Conservation (phyloP, 2,113 vertebrate species). For the Xenopus laevis region DNA sequence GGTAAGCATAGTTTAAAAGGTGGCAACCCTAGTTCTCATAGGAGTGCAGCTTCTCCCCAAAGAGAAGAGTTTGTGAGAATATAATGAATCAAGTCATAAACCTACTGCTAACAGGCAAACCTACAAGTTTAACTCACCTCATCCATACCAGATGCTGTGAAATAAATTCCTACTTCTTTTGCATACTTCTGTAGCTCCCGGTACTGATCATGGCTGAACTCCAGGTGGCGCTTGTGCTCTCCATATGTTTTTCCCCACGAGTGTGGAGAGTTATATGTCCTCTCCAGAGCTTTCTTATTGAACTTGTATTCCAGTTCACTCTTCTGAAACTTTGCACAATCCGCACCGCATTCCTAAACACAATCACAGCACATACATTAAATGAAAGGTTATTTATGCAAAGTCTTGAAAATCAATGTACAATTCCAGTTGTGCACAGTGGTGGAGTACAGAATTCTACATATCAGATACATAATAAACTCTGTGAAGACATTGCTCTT, state of each 20-base stretch:
- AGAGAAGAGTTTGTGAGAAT: too few species aligned
- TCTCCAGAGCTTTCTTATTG: slow-evolving; percentile 81
- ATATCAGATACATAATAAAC: too few species aligned
- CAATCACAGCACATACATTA: background rate
- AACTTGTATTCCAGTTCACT: slow-evolving; percentile 92
- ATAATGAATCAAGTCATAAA: too few species aligned
- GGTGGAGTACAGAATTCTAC: too few species aligned
- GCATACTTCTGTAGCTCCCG: slow-evolving; percentile 84
- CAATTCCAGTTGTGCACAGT: too few species aligned
- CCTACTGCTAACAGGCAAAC: too few species aligned
- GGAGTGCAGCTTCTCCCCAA: too few species aligned
- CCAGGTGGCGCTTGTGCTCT: slow-evolving; percentile 89
- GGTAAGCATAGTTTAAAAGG: too few species aligned
- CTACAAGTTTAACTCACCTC: slow-evolving; percentile 68
- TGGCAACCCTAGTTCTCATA: too few species aligned
- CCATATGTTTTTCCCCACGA: slow-evolving; percentile 93
- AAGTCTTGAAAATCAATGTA: too few species aligned
- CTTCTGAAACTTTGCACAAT: slow-evolving; percentile 97
- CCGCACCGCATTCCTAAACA: slow-evolving; percentile 85
- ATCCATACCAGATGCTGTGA: slow-evolving; percentile 97
- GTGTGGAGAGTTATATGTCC: slow-evolving; percentile 79
- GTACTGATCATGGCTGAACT: slow-evolving; percentile 90
- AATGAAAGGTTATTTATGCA: too few species aligned
- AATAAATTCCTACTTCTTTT: slow-evolving; percentile 84
- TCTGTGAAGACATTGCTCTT: too few species aligned